Evolutionary conservation across 2,797 vertebrate species (phyloP).

Genomic region (Botia almorhae): DNA sequence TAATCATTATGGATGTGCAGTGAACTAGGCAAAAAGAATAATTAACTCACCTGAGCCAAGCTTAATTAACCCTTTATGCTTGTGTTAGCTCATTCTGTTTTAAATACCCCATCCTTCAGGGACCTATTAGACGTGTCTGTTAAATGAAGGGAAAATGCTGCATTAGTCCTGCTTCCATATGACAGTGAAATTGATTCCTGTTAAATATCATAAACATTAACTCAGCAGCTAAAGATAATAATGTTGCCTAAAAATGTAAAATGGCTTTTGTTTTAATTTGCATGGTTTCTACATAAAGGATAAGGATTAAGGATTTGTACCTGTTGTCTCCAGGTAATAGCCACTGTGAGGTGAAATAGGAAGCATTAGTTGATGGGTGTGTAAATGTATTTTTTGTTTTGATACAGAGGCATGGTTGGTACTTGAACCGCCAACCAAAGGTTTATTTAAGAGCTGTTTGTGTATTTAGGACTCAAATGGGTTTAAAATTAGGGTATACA

Average conservation of each 20-base stretch:
- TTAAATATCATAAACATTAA: conserved; percentile 28
- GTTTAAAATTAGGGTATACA: conserved; percentile 77
- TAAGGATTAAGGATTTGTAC: conserved; percentile 59
- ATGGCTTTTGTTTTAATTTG: conserved; percentile 2
- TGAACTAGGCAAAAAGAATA: conserved; percentile 93
- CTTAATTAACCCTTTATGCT: conserved; percentile 89
- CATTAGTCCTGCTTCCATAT: conserved; percentile 72
- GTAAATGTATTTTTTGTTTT: conserved; percentile 48
- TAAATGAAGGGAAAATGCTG: conserved; percentile 77
- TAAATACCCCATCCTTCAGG: conserved; percentile 75
- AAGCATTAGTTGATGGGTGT: conserved; percentile 49
- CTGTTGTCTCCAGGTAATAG: conserved; percentile 45
- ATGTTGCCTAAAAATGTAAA: too few species aligned
- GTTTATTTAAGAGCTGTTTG: conserved; percentile 63
- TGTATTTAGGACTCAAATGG: conserved; percentile 76
- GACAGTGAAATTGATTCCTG: conserved; percentile 62
- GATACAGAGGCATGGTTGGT: conserved; percentile 36
- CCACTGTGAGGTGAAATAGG: conserved; percentile 46
- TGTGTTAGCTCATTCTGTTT: conserved; percentile 73
- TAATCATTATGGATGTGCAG: conserved; percentile 98
- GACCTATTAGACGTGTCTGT: conserved; percentile 81
- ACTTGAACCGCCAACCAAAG: conserved; percentile 24
- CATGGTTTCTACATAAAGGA: conserved; percentile 17
- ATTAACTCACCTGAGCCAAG: conserved; percentile 99
- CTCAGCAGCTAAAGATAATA: neutral